phyloP scores from a whole-genome alignment of 2,113 vertebrate genomes.

The Eonycteris spelaea region DNA sequence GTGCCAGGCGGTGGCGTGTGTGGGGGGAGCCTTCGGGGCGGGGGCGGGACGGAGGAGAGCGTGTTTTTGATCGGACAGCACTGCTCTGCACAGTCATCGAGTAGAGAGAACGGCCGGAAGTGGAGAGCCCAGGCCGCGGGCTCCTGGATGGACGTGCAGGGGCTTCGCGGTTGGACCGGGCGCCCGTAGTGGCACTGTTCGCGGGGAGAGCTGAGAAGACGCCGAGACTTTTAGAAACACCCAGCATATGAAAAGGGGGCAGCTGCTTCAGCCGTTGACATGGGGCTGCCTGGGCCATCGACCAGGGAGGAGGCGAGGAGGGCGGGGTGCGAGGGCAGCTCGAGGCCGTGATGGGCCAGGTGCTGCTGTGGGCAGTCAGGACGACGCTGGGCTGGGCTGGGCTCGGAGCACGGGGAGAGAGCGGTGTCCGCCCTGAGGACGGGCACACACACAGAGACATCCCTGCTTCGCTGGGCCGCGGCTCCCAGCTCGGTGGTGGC shows the following conservation, averaged over 20 bases:
- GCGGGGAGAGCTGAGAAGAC: background rate
- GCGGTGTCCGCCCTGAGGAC: background rate
- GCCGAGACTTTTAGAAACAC: background rate
- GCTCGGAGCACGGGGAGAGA: background rate
- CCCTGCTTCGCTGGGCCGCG: background rate
- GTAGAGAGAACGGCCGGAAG: background rate
- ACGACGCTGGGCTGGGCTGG: background rate
- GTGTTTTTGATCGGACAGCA: background rate
- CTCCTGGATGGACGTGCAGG: background rate
- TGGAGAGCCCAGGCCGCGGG: too few relatives aligned
- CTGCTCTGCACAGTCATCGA: too few relatives aligned
- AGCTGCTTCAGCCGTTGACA: background rate
- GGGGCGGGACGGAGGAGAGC: background rate
- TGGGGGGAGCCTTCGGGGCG: background rate
- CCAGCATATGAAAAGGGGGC: background rate
- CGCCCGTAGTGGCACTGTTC: background rate
- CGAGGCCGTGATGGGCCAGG: fast-evolving
- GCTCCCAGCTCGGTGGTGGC: too few relatives aligned
- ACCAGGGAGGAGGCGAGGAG: background rate
- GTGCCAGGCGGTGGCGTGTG: background rate
- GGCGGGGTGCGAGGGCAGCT: background rate
- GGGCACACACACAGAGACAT: background rate
- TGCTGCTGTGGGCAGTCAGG: background rate
- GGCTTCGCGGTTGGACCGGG: background rate
- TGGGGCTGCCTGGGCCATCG: background rate